Evolutionary conservation across 30 jellyfish, hydroid and myxozoan genomes (phyloP).

Genomic region (Hydractinia symbiolongicarpus): DNA sequence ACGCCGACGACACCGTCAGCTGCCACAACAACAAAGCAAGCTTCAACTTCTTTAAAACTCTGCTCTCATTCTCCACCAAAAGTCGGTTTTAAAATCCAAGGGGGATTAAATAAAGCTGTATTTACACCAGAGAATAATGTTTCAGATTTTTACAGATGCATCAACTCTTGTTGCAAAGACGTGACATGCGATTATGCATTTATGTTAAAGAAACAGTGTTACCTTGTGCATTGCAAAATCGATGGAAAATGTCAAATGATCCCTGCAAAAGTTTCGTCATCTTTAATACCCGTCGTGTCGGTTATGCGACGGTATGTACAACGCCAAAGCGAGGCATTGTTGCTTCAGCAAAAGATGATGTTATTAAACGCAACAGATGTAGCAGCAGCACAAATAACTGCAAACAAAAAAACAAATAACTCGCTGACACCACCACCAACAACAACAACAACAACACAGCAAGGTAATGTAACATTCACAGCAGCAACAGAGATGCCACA

Average conservation of each 20-base stretch:
- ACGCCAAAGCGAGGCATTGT: too few relatives aligned
- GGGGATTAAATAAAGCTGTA: constrained; percentile 57
- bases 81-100: constrained; percentile 19
- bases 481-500: too few relatives aligned
- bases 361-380: too few relatives aligned
- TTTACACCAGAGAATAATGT: constrained; percentile 43
- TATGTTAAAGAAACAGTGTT: constrained; percentile 62
- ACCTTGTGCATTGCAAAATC: constrained; percentile 23
- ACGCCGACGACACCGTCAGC: too few relatives aligned
- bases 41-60: neutral
- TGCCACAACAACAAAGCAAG: neutral
- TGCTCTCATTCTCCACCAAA: constrained; percentile 15
- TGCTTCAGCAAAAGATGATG: too few relatives aligned
- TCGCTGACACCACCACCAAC: too few relatives aligned
- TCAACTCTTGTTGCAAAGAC: constrained; percentile 54
- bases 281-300: constrained; percentile 1
- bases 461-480: too few relatives aligned
- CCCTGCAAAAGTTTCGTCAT: neutral
- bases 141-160: constrained; percentile 51
- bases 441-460: too few relatives aligned
- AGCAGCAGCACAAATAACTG: too few relatives aligned
- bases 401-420: too few relatives aligned
- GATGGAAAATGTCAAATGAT: neutral
- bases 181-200: constrained; percentile 64
- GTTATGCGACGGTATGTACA: neutral